Evolutionary conservation across 2,113 vertebrate species (phyloP).

Genomic region (Prunella fulvescens): DNA sequence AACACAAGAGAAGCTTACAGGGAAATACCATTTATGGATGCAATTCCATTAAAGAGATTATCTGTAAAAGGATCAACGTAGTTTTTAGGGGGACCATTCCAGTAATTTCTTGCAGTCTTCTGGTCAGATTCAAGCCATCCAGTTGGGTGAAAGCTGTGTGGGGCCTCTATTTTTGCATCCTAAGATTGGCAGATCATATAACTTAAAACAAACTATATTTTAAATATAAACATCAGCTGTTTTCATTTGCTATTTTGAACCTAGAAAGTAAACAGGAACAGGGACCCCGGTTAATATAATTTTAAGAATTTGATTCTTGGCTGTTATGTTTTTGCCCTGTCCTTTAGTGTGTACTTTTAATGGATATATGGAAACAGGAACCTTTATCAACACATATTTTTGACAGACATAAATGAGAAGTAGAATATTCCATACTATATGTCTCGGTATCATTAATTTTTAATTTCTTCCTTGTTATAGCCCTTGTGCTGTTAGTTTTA

Average conservation of each 20-base stretch:
- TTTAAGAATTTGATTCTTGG: background rate
- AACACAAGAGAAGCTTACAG: background rate
- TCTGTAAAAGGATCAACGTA: background rate
- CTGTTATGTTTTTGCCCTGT: background rate
- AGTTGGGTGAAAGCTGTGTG: background rate
- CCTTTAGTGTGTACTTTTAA: background rate
- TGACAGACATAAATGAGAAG: background rate
- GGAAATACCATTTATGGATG: background rate
- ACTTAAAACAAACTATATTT: background rate
- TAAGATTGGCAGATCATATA: background rate
- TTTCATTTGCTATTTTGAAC: background rate
- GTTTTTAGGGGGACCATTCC: background rate
- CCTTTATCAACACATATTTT: background rate
- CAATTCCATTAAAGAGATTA: background rate
- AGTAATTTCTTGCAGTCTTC: background rate
- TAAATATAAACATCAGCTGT: background rate
- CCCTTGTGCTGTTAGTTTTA: background rate
- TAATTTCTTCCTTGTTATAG: background rate
- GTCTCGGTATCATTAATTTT: background rate
- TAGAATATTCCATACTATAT: background rate
- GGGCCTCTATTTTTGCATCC: background rate
- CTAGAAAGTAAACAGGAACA: background rate
- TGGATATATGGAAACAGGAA: background rate
- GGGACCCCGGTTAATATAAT: background rate
- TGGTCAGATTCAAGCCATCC: background rate